Evolutionary conservation across 2,797 vertebrate species (phyloP), one percentile per base, ranked within the genome.

Genomic region (Gymnopithys bicolor): DNA sequence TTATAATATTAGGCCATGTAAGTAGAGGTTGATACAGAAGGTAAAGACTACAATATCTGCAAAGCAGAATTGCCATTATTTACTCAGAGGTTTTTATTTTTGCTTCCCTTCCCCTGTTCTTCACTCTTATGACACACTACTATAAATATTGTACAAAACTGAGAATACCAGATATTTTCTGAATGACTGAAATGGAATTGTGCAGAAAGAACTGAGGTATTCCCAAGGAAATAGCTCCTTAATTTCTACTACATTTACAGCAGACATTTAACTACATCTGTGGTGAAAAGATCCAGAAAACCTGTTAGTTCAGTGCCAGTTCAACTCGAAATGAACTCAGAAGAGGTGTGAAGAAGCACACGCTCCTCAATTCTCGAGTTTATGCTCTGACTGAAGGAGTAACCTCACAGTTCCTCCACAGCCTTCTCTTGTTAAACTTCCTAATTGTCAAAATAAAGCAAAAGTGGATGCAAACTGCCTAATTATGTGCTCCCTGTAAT

Each of bases 371-470:
- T 64, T 76, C 63, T 78, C 46, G 51, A 7, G 28, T 68, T 73
- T 83, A 30, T 3, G 0, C 35, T 66, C 35, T 59, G 53, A 51
- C 37, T 45, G 28, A 82, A 64, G 27, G 10, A 78, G 45, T 23
- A 55, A 92, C 81, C 18, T 27, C 77, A n/a, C 14, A 21, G 45
- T 69, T 95, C 77, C 46, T 84, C 28, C 51, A 71, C 9, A 94
- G 9, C 32, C 53, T 86, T 63, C 59, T 59, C 56, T 63, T 55
- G 60, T 59, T 87, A 90, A 77, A 23, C 33, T 85, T 83, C 49
- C 46, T 59, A 71, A 82, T 41, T 81, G 55, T 71, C 82, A 93
- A 94, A 95, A 89, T 45, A 56, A 64, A 92, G 78, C 58, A 73
- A 51, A 90, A 94, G 41, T 41, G 69, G 60, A 55, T 77, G 53